Percentiles rank a stretch among this genome's conserved stretches.
phyloP scores from a whole-genome alignment of 2,797 vertebrate genomes.

The Cephalopachus bancanus region DNA sequence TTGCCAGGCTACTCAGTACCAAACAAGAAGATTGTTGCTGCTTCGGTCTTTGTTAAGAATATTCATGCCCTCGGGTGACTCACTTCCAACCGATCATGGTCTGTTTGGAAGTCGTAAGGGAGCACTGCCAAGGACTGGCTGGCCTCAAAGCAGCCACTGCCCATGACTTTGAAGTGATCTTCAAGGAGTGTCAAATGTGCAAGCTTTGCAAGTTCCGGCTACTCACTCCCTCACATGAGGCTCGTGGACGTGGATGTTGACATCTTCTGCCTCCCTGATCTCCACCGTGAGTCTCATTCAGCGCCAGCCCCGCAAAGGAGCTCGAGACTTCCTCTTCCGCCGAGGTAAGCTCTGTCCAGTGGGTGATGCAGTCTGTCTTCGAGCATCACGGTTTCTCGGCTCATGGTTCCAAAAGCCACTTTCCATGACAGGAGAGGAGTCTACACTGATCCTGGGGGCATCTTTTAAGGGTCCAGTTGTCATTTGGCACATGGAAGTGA shows the following conservation, averaged over 20 bases:
- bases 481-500: conserved; percentile 10
- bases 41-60: conserved; percentile 17
- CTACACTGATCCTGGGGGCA: not conserved
- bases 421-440: not conserved
- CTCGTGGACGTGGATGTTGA: no score
- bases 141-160: no score
- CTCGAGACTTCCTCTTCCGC: not conserved
- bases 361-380: not conserved
- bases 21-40: conserved; percentile 47
- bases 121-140: no score
- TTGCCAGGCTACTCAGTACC: not conserved
- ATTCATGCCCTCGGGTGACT: not conserved
- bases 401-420: not conserved
- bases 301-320: no score
- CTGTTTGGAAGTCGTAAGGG: no score
- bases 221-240: no score
- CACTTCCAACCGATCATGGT: no score
- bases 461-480: not conserved
- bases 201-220: no score
- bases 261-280: no score
- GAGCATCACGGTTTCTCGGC: not conserved
- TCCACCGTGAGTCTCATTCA: no score
- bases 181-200: no score
- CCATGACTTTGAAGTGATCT: no score
- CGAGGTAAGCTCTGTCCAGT: not conserved